A percentile compares a stretch with the other conserved stretches of the same genome.
Conservation (phyloP, 2,797 vertebrate species). For the Momotus momota region DNA sequence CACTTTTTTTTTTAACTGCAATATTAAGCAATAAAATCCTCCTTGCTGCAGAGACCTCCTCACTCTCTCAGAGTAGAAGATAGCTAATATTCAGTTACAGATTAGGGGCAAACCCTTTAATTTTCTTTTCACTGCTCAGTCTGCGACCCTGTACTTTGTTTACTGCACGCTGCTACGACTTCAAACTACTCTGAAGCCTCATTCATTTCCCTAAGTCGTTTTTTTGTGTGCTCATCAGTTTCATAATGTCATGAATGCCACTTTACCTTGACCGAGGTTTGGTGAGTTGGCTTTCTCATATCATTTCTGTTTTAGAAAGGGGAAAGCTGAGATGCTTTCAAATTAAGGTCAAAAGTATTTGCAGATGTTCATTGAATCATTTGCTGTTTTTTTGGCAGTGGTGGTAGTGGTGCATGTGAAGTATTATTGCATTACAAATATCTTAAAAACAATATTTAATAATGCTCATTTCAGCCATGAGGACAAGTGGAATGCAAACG, state of each 20-base stretch:
- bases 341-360: neutral
- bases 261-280: neutral
- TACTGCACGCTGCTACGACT: neutral
- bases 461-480: neutral
- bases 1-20: neutral
- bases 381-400: neutral
- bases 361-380: neutral
- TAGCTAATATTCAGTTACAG: neutral
- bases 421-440: neutral
- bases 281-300: neutral
- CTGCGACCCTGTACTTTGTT: neutral
- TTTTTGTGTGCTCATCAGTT: neutral
- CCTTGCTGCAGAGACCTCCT: neutral
- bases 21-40: neutral
- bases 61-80: neutral
- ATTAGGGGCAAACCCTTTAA: neutral
- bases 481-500: neutral
- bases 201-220: neutral
- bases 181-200: neutral
- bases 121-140: neutral
- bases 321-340: neutral
- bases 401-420: neutral
- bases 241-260: neutral
- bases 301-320: neutral
- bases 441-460: neutral